A percentile compares a stretch with the other conserved stretches of the same genome.
Evolutionary conservation across 1,140 invertebrate species (phyloP).

Genomic region (Capitella teleta): DNA sequence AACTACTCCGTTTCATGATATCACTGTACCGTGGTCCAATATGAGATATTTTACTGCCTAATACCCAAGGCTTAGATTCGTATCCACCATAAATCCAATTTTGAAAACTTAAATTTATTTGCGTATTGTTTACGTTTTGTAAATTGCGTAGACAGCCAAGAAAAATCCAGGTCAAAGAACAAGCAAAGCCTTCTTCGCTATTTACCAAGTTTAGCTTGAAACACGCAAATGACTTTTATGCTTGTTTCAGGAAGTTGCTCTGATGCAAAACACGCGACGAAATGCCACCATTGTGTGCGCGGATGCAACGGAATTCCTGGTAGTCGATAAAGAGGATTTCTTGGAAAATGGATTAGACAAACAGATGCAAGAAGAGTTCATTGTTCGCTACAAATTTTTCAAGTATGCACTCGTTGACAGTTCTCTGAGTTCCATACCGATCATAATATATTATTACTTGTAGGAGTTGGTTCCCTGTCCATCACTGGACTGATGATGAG

Average conservation of each 20-base stretch:
- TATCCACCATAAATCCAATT: no score
- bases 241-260: constrained; percentile 10
- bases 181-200: no score
- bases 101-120: no score
- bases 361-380: constrained; percentile 7
- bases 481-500: neutral
- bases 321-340: constrained; percentile 12
- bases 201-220: no score
- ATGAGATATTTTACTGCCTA: no score
- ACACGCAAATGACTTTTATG: neutral
- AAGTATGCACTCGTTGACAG: neutral
- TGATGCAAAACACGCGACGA: constrained; percentile 5
- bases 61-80: no score
- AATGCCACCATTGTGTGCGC: constrained; percentile 14
- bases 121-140: no score
- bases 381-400: constrained; percentile 6
- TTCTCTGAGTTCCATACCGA: neutral
- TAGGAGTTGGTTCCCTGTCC: constrained; percentile 4
- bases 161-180: no score
- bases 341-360: constrained; percentile 7
- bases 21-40: no score
- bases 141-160: no score
- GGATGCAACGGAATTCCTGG: constrained; percentile 11
- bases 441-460: neutral
- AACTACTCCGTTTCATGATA: no score